Conservation (phyloP, 2,113 vertebrate genomes). For the Dunckerocampus dactyliophorus region DNA sequence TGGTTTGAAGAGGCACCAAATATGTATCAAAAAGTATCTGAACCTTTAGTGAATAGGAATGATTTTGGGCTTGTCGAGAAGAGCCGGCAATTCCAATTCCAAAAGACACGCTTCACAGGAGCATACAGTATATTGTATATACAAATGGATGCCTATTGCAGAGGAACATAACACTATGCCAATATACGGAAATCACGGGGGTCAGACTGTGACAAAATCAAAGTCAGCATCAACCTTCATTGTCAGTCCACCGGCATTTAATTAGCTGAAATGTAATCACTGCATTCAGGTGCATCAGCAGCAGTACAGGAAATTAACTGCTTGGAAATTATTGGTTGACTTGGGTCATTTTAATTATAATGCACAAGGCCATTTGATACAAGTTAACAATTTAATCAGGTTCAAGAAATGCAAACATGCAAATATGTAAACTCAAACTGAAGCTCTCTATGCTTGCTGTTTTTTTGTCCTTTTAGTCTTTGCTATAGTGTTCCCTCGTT, state of each 20-base stretch:
- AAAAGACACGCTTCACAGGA: background rate
- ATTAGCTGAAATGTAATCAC: slow-evolving; percentile 45
- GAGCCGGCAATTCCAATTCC: slow-evolving; percentile 31
- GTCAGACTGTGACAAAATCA: slow-evolving; percentile 45
- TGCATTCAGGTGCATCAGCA: slow-evolving; percentile 33
- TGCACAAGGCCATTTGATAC: slow-evolving; percentile 22
- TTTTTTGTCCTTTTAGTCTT: too few species aligned
- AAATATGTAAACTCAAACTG: slow-evolving; percentile 7
- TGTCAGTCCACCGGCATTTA: slow-evolving; percentile 34
- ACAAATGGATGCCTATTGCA: background rate
- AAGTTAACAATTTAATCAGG: slow-evolving; percentile 1
- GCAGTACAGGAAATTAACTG: slow-evolving; percentile 40
- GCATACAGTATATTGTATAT: background rate
- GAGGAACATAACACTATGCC: background rate
- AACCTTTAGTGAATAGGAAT: too few species aligned
- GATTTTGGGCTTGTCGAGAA: background rate
- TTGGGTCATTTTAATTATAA: background rate
- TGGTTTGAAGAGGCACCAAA: background rate
- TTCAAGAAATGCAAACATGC: slow-evolving; percentile 17
- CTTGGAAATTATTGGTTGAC: slow-evolving; percentile 42
- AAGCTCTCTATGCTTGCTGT: too few species aligned
- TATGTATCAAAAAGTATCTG: background rate
- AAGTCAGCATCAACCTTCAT: slow-evolving; percentile 38
- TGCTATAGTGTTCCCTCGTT: too few species aligned
- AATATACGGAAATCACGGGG: slow-evolving; percentile 28